phyloP scores from a whole-genome alignment of 2,113 vertebrate genomes.

The Mandrillus leucophaeus region DNA sequence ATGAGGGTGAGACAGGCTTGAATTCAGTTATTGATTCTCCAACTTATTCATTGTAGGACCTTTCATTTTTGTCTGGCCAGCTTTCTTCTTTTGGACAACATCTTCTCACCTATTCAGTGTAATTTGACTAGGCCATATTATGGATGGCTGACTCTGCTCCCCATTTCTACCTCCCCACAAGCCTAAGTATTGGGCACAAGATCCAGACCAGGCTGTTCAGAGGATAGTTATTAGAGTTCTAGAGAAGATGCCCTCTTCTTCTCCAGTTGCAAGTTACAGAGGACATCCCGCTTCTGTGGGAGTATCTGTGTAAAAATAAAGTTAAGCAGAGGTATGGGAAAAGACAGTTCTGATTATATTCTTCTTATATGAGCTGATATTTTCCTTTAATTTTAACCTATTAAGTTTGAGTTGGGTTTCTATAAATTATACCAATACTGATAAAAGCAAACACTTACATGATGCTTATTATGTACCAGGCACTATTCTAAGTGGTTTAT shows the following conservation, averaged over 20 bases:
- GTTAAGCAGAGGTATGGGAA: background rate
- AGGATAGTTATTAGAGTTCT: background rate
- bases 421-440: background rate
- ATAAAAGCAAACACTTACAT: background rate
- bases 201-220: background rate
- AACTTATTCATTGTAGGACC: background rate
- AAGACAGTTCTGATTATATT: background rate
- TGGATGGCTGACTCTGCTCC: background rate
- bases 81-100: background rate
- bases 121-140: background rate
- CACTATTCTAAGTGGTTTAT: background rate
- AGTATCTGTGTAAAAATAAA: background rate
- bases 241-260: background rate
- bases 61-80: background rate
- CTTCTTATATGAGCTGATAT: background rate
- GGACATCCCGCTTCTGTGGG: background rate
- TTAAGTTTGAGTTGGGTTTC: background rate
- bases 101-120: background rate
- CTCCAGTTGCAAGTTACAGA: background rate
- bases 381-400: background rate
- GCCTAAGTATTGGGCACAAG: background rate
- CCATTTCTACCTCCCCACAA: background rate
- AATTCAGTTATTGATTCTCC: background rate
- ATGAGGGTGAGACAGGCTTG: background rate
- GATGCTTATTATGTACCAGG: background rate